These are phyloP conservation scores for Phylloscopus trochiloides DNA, from an alignment of 2,113 vertebrate genomes.

Conservation along the genomic window DNA sequence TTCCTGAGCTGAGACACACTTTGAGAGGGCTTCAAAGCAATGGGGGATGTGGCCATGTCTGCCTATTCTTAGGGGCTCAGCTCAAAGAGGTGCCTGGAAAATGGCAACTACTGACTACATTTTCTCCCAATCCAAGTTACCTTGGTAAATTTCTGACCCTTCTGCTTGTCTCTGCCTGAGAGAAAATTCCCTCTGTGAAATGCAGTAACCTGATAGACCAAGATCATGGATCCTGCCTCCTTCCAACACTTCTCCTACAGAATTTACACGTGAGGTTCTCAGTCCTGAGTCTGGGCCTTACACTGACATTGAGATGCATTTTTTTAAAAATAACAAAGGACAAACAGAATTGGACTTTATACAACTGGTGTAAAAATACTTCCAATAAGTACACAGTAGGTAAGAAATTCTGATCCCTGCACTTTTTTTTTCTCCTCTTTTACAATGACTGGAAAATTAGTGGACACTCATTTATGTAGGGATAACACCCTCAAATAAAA, in stretches of 20 bases:
- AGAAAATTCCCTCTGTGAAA: not conserved
- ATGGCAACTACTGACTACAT: not conserved
- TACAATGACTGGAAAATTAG: not conserved
- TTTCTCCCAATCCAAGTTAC: not conserved
- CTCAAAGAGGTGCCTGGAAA: not conserved
- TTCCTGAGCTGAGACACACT: not conserved
- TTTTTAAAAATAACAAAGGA: not conserved
- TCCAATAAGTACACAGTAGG: not conserved
- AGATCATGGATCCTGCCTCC: not conserved
- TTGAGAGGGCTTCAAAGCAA: not conserved
- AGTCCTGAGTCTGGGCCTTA: not conserved
- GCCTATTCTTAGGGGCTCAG: not conserved
- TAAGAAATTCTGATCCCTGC: not conserved
- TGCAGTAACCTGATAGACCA: fast-evolving
- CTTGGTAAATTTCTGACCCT: not conserved
- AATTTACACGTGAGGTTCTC: not conserved
- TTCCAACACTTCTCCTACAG: not conserved
- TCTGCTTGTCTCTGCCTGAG: not conserved
- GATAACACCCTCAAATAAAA: not conserved
- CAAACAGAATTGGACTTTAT: not conserved
- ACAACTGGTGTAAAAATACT: not conserved
- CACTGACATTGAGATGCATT: not conserved
- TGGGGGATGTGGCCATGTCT: not conserved
- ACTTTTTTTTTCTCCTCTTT: not conserved
- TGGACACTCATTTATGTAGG: not conserved